A percentile compares a stretch with the other conserved stretches of the same genome.
Evolutionary conservation across 2,113 vertebrate genomes (phyloP).

Genomic region (Atractosteus spatula): DNA sequence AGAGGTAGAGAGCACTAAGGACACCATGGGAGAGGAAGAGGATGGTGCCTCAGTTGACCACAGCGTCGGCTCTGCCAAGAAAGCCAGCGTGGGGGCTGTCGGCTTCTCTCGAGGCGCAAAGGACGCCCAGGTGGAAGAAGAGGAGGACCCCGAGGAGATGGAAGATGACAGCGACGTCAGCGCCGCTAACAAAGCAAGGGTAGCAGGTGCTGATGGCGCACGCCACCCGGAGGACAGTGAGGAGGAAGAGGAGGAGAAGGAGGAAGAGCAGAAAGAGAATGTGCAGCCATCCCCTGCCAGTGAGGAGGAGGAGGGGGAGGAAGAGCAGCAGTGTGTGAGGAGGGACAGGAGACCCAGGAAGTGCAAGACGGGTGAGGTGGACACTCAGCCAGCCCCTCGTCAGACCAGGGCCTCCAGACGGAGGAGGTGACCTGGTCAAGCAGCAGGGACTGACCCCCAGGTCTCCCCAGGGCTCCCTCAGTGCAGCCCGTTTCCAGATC

Average conservation of each 20-base stretch:
- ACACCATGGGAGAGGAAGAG: conserved; percentile 4
- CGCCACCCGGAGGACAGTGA: conserved; percentile 20
- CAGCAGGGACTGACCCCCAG: neutral
- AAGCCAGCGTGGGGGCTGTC: neutral
- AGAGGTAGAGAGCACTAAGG: neutral
- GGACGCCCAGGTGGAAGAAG: neutral
- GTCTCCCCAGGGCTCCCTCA: neutral
- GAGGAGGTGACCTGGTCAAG: neutral
- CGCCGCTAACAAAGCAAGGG: conserved; percentile 15
- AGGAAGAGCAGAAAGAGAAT: conserved; percentile 22
- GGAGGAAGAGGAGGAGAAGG: neutral
- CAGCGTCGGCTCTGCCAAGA: neutral
- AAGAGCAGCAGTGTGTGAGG: conserved; percentile 32
- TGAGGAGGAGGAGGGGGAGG: conserved; percentile 24
- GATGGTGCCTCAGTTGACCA: neutral
- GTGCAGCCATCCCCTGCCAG: conserved; percentile 23
- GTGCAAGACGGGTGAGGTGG: conserved; percentile 83
- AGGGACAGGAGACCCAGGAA: conserved; percentile 63
- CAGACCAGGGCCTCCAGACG: neutral
- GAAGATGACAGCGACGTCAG: conserved; percentile 41
- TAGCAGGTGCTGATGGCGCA: too few species aligned
- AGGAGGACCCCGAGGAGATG: neutral
- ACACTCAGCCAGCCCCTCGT: neutral
- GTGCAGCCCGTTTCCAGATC: too few species aligned
- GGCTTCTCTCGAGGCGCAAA: conserved; percentile 36